Conservation (phyloP, 2,888 invertebrate species). For the Pterobdella sp. region DNA sequence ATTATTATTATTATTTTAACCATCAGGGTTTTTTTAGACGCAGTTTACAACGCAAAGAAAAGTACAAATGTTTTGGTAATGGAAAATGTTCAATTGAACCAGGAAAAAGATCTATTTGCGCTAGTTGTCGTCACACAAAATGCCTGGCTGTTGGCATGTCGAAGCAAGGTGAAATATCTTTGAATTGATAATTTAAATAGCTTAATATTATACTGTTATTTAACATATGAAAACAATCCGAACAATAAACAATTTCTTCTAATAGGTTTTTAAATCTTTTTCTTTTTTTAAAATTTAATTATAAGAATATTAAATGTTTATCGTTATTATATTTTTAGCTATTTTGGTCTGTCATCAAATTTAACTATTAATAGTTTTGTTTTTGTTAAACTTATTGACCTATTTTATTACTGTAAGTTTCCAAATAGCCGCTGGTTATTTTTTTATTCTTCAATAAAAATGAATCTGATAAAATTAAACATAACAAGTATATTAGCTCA, state of each 20-base stretch:
- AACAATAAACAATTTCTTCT: not conserved
- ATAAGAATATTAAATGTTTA: not conserved
- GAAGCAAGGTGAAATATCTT: not conserved
- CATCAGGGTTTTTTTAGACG: not conserved
- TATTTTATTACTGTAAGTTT: too few species aligned
- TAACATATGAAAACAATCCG: not conserved
- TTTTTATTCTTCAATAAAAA: too few species aligned
- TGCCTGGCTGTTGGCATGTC: not conserved
- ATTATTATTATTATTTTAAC: too few species aligned
- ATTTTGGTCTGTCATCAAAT: too few species aligned
- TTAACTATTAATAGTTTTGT: too few species aligned
- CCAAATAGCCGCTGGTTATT: too few species aligned
- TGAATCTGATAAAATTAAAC: too few species aligned
- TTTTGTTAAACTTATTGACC: too few species aligned
- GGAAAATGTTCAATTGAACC: not conserved
- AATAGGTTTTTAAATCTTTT: not conserved
- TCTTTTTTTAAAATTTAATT: not conserved
- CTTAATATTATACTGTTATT: not conserved
- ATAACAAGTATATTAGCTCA: too few species aligned
- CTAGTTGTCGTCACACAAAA: not conserved
- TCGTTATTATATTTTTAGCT: not conserved
- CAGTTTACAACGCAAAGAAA: not conserved
- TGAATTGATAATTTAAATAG: not conserved
- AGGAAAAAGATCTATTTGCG: not conserved
- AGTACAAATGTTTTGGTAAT: not conserved